These are phyloP conservation scores for Drosophila truncata DNA, from an alignment of 1,140 invertebrate species.

Conservation along the genomic window DNA sequence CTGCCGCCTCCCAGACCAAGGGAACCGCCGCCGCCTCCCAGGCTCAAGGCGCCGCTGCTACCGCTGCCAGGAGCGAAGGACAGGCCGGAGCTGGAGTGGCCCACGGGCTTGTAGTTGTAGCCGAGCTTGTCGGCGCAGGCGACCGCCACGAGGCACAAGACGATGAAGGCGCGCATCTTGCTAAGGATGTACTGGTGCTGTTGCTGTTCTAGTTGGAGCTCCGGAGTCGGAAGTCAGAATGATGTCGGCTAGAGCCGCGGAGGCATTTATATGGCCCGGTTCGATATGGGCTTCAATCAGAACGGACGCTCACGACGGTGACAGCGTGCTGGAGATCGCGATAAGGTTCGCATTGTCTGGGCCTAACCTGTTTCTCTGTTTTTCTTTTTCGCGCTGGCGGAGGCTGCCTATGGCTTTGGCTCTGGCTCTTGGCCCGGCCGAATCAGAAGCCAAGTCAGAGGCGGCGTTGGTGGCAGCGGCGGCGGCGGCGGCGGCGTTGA, in stretches of 20 bases:
- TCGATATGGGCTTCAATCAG: slow-evolving; percentile 64
- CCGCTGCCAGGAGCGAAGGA: slow-evolving; percentile 73
- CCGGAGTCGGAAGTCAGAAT: slow-evolving; percentile 72
- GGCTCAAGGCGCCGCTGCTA: slow-evolving; percentile 6
- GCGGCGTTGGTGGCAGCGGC: slow-evolving; percentile 12
- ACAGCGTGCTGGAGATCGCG: slow-evolving; percentile 66
- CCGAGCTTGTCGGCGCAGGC: slow-evolving; percentile 74
- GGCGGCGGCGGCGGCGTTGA: slow-evolving; percentile 58
- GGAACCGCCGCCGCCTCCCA: slow-evolving; percentile 32
- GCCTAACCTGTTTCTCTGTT: slow-evolving; percentile 73
- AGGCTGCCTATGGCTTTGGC: slow-evolving; percentile 32
- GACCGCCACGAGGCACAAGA: slow-evolving; percentile 74
- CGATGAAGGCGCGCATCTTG: slow-evolving; percentile 73
- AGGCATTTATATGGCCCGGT: slow-evolving; percentile 66
- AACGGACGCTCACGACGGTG: slow-evolving; percentile 52
- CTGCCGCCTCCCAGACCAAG: slow-evolving; percentile 17
- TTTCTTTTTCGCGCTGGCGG: slow-evolving; percentile 47
- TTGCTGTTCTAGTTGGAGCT: slow-evolving; percentile 71
- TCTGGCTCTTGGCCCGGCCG: slow-evolving; percentile 15
- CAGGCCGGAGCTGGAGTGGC: slow-evolving; percentile 68
- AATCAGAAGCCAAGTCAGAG: slow-evolving; percentile 11
- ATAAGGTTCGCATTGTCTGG: slow-evolving; percentile 63
- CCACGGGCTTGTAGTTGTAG: slow-evolving; percentile 80
- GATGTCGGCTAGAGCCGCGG: slow-evolving; percentile 48
- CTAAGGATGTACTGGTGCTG: not conserved